Evolutionary conservation across 2,888 invertebrate genomes (phyloP).

Genomic region (Odontomyia ornata): DNA sequence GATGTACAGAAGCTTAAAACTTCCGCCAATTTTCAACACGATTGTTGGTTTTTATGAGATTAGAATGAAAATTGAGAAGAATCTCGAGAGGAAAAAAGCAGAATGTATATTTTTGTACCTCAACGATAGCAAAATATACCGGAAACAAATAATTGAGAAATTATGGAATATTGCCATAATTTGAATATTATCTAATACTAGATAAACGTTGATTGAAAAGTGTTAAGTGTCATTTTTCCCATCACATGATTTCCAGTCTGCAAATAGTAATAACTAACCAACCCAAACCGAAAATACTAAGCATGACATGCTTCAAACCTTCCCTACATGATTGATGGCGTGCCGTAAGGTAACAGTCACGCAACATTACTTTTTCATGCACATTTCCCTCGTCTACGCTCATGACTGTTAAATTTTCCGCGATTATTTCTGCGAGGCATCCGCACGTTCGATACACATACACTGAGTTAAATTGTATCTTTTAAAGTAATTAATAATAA

Average conservation of each 20-base stretch:
- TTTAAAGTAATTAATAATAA: conserved; percentile 5
- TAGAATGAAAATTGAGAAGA: no score
- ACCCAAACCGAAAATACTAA: background rate
- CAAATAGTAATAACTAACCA: background rate
- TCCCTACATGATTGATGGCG: background rate
- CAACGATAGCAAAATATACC: no score
- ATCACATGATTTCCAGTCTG: background rate
- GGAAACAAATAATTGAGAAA: no score
- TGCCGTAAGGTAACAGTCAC: conserved; percentile 18
- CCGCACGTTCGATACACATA: background rate
- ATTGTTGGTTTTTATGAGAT: no score
- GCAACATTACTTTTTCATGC: conserved; percentile 15
- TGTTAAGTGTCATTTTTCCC: background rate
- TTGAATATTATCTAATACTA: background rate
- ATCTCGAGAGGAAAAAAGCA: no score
- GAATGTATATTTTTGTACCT: no score
- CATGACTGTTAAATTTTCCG: background rate
- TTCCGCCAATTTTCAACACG: no score
- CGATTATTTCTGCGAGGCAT: background rate
- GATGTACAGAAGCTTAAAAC: no score
- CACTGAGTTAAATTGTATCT: background rate
- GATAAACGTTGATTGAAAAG: background rate
- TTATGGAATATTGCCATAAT: background rate
- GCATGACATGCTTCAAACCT: background rate
- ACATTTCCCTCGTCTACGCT: background rate